A percentile compares a stretch with the other conserved stretches of the same genome.
These are phyloP conservation scores for Pampus argenteus DNA, from an alignment of 2,797 vertebrate species.

Conservation along the genomic window DNA sequence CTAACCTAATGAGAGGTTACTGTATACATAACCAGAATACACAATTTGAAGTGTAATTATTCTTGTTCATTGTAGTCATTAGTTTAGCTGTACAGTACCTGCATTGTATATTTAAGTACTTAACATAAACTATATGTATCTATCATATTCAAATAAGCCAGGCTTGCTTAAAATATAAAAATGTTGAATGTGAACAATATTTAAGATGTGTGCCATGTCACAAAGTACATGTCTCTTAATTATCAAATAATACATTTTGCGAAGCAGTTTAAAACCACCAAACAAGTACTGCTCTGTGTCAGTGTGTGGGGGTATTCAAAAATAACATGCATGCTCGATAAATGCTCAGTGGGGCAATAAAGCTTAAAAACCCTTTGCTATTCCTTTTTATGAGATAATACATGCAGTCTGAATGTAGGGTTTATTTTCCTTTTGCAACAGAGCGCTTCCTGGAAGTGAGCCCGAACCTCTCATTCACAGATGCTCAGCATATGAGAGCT, in stretches of 20 bases:
- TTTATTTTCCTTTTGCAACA: conserved; percentile 40
- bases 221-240: conserved; percentile 22
- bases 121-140: not conserved
- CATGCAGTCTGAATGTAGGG: conserved; percentile 34
- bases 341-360: conserved; percentile 41
- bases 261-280: conserved; percentile 30
- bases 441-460: conserved; percentile 60
- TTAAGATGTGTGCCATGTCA: not conserved
- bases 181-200: conserved; percentile 5
- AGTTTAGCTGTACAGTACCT: not conserved
- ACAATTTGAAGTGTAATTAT: not conserved
- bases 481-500: conserved; percentile 66
- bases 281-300: conserved; percentile 18
- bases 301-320: conserved; percentile 33
- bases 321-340: conserved; percentile 46
- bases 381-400: conserved; percentile 53
- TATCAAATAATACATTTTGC: conserved; percentile 18
- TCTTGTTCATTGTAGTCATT: not conserved
- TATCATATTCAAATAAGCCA: not conserved
- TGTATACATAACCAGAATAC: not conserved
- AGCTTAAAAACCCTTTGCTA: conserved; percentile 37
- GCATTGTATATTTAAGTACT: not conserved
- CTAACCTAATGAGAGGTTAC: not conserved
- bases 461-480: conserved; percentile 67
- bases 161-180: not conserved